Evolutionary conservation across 2,113 vertebrate species (phyloP), one percentile per base, ranked within the genome.

Genomic region (Nycticebus coucang): DNA sequence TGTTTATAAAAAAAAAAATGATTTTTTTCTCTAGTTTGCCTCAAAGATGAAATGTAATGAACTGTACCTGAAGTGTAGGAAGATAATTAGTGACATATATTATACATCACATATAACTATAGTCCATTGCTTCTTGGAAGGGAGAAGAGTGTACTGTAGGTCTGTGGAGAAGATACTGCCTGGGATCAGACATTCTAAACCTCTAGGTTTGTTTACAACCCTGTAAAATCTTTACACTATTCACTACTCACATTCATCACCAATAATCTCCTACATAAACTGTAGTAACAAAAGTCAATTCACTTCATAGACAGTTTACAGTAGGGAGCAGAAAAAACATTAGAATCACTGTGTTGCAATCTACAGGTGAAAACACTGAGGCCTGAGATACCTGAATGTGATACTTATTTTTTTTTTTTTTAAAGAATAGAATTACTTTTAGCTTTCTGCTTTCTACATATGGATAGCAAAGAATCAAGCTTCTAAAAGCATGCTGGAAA

Each of bases 81-180:
- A 92, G 9, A 68, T n/a, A 74, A 53, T n/a, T 94, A 11, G 50
- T 11, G 72, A 4, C 30, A 37, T 81, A 45, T 72, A 53, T 13
- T 21, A 9, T 45, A 85, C 7, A 59, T 79, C 28, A 35, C 37
- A 75, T 53, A 94, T 15, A 91, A n/a, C 1, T 35, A 0, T 60
- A 60, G 22, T 85, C 0, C 21, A 35, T 0, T 3, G 35, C 0
- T 91, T 13, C 69, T 5, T 41, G 41, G 2, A 53, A 91, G 15
- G 71, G 1, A 69, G 28, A 69, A 92, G 18, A 62, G 18, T 35
- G 95, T 59, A 55, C 2, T 45, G 0, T 1, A 28, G 9, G 55
- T 33, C 22, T 0, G 17, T 21, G 24, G 21, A 24, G 7, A 19
- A 21, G 4, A 57, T 62, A 69, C 55, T 53, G 41, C 35, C 75